phyloP scores from a whole-genome alignment of 2,797 vertebrate species.

The Megaceryle alcyon region DNA sequence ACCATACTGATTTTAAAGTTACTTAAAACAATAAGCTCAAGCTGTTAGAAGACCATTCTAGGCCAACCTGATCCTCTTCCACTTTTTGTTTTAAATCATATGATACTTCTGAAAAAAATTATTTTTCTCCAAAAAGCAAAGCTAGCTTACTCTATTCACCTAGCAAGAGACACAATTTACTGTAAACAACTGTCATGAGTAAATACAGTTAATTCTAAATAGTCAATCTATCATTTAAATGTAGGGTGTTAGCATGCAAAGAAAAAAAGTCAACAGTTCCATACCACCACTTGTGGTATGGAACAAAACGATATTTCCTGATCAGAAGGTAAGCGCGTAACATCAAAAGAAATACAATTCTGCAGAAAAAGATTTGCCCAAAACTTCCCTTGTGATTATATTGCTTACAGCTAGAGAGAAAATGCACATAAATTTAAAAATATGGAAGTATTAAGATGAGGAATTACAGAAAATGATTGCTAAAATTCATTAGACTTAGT shows the following conservation, averaged over 20 bases:
- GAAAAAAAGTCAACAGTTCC: not conserved
- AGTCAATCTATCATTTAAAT: not conserved
- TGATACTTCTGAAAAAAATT: not conserved
- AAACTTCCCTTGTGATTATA: not conserved
- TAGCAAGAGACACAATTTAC: not conserved
- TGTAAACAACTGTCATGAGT: not conserved
- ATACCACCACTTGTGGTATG: not conserved
- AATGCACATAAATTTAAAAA: not conserved
- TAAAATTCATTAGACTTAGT: not conserved
- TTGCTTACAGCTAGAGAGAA: not conserved
- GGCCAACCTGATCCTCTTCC: not conserved
- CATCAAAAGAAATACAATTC: not conserved
- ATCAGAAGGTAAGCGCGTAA: not conserved
- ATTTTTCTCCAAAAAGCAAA: not conserved
- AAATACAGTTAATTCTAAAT: not conserved
- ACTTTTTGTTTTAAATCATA: not conserved
- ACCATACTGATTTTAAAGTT: not conserved
- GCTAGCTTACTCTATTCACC: not conserved
- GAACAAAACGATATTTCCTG: not conserved
- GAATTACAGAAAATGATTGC: not conserved
- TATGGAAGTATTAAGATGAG: not conserved
- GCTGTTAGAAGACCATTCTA: not conserved
- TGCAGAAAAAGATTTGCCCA: not conserved
- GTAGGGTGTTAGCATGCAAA: not conserved
- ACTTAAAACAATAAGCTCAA: not conserved